Conservation (phyloP, 2,113 vertebrate species). For the Oryzias celebensis region DNA sequence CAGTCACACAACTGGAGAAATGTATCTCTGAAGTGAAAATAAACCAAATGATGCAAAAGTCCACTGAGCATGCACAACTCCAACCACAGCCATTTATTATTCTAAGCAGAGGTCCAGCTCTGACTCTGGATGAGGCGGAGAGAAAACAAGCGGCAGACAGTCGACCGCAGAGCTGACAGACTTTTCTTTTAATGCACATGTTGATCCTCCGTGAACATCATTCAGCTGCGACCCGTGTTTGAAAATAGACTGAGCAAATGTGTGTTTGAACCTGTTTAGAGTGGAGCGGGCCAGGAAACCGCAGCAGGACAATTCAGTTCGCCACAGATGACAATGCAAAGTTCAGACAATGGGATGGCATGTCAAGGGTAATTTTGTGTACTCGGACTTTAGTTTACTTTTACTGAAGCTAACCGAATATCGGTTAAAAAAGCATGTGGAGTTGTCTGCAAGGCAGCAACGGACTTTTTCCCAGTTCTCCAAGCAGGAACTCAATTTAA, state of each 20-base stretch:
- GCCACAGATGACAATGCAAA: constrained; percentile 50
- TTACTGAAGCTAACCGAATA: background rate
- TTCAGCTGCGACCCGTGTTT: constrained; percentile 34
- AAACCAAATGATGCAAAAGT: constrained; percentile 61
- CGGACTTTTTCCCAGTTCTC: too few species aligned
- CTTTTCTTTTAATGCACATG: constrained; percentile 53
- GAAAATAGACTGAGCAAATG: constrained; percentile 59
- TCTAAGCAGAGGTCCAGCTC: constrained; percentile 43
- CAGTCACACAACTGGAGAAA: constrained; percentile 65
- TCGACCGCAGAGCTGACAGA: constrained; percentile 28
- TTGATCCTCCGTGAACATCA: constrained; percentile 38
- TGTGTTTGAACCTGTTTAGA: constrained; percentile 60
- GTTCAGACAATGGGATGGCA: constrained; percentile 3
- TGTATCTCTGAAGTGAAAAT: constrained; percentile 65
- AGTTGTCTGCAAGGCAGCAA: too few species aligned
- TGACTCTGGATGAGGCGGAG: constrained; percentile 41
- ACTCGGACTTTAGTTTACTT: constrained; percentile 2
- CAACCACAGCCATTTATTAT: constrained; percentile 57
- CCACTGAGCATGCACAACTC: constrained; percentile 35
- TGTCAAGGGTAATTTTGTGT: constrained; percentile 14
- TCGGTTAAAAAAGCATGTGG: too few species aligned
- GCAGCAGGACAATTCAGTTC: constrained; percentile 48
- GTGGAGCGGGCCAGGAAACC: constrained; percentile 53
- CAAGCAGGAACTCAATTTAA: too few species aligned
- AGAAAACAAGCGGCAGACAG: constrained; percentile 9